Percentiles rank a stretch among this genome's conserved stretches.
phyloP scores from a whole-genome alignment of 2,888 invertebrate species.

The Melanchra persicariae region DNA sequence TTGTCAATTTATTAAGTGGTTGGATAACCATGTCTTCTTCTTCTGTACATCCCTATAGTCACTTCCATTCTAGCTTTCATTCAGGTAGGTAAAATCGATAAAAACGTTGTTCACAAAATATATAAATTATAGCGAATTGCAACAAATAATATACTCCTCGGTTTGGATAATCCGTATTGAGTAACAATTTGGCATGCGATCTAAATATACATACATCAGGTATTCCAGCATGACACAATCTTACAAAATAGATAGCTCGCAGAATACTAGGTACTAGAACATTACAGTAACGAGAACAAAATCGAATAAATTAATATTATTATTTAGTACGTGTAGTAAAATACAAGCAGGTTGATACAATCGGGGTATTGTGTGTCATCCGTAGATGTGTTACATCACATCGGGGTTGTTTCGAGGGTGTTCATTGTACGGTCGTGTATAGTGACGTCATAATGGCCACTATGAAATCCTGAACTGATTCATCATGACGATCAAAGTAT shows the following conservation, averaged over 20 bases:
- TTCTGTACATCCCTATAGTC: no score
- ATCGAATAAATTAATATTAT: slow-evolving; percentile 51
- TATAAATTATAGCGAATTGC: not conserved
- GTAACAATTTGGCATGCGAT: slow-evolving; percentile 6
- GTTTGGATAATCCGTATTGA: not conserved
- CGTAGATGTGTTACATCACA: slow-evolving; percentile 57
- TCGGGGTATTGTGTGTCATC: slow-evolving; percentile 66
- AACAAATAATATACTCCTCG: not conserved
- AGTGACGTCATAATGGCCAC: slow-evolving; percentile 40
- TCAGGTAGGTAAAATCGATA: no score
- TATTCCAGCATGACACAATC: slow-evolving; percentile 33
- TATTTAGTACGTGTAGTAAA: slow-evolving; percentile 39
- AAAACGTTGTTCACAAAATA: not conserved
- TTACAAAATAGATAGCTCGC: slow-evolving; percentile 30
- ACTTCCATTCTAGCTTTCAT: no score
- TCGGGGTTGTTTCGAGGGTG: slow-evolving; percentile 45
- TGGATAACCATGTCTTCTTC: no score
- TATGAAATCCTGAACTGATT: slow-evolving; percentile 17
- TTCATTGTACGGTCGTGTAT: slow-evolving; percentile 15
- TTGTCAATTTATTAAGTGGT: no score
- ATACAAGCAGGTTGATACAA: slow-evolving; percentile 55
- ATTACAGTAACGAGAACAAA: slow-evolving; percentile 33
- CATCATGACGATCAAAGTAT: slow-evolving; percentile 32
- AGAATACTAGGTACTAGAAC: slow-evolving; percentile 24
- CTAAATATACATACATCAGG: slow-evolving; percentile 24